A percentile compares a stretch with the other conserved stretches of the same genome.
phyloP scores from a whole-genome alignment of 2,797 vertebrate species.

The Clarias fuscus region DNA sequence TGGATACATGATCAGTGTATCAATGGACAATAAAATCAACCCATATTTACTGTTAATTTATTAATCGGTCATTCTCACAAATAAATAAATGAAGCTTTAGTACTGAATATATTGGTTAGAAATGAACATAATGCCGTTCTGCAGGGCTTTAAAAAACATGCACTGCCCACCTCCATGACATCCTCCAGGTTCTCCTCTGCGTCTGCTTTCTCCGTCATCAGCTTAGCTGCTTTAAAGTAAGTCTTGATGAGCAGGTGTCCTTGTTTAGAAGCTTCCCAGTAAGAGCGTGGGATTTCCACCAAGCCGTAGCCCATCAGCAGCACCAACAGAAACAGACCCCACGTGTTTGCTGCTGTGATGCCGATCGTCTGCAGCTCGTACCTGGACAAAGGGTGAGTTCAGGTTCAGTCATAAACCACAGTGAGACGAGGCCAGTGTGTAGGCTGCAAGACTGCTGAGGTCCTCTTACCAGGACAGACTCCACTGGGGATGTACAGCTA shows the following conservation, averaged over 20 bases:
- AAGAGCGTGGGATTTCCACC: constrained; percentile 94
- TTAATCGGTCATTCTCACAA: no score
- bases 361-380: constrained; percentile 94
- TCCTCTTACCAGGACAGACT: constrained; percentile 87
- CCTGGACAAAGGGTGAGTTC: constrained; percentile 65
- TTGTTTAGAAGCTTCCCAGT: constrained; percentile 89
- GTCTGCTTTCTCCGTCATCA: constrained; percentile 97
- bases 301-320: constrained; percentile 91
- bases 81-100: no score
- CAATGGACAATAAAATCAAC: neutral
- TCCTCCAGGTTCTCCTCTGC: constrained; percentile 96
- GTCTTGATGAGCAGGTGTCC: constrained; percentile 93
- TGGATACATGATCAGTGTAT: neutral
- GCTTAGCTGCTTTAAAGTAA: constrained; percentile 94
- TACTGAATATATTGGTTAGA: neutral
- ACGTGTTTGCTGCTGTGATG: constrained; percentile 96
- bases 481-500: constrained; percentile 87
- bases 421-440: neutral
- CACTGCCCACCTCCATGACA: constrained; percentile 85
- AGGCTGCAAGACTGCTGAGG: no score
- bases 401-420: constrained; percentile 4
- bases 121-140: no score
- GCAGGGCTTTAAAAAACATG: neutral
- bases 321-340: constrained; percentile 95
- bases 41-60: no score